Conservation (phyloP, 2,888 invertebrate species). For the Harpalus rufipes region DNA sequence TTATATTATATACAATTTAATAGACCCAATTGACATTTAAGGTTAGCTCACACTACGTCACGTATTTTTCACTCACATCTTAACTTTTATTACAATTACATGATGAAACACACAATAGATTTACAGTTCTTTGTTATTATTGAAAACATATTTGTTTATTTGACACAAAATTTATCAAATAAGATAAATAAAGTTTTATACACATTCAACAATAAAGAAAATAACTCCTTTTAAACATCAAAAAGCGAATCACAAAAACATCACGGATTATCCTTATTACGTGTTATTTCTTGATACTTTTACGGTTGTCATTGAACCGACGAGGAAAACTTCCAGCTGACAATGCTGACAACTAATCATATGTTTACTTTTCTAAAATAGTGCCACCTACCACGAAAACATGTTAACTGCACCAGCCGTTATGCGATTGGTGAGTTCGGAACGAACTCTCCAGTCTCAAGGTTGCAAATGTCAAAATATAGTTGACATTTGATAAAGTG, state of each 20-base stretch:
- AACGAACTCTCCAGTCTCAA: slow-evolving; percentile 28
- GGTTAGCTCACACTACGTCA: slow-evolving; percentile 65
- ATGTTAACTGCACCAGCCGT: neutral
- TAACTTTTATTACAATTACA: slow-evolving; percentile 41
- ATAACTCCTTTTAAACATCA: neutral
- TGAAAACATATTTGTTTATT: slow-evolving; percentile 58
- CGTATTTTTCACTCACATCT: slow-evolving; percentile 59
- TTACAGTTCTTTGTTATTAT: slow-evolving; percentile 27
- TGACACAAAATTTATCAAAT: slow-evolving; percentile 57
- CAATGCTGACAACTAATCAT: slow-evolving; percentile 37
- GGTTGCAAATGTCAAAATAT: slow-evolving; percentile 51
- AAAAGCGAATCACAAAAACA: neutral
- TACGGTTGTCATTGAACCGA: slow-evolving; percentile 14
- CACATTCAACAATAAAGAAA: slow-evolving; percentile 33
- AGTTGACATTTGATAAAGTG: slow-evolving; percentile 58
- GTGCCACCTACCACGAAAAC: slow-evolving; percentile 17
- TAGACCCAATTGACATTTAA: slow-evolving; percentile 62
- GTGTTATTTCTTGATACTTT: slow-evolving; percentile 35
- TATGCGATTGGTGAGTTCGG: neutral
- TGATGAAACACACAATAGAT: slow-evolving; percentile 33
- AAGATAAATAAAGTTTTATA: slow-evolving; percentile 40
- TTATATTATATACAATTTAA: slow-evolving; percentile 45
- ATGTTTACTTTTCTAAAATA: slow-evolving; percentile 32
- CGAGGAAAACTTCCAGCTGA: slow-evolving; percentile 38
- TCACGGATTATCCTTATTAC: slow-evolving; percentile 30